A percentile compares a stretch with the other conserved stretches of the same genome.
Conservation (phyloP, 2,113 vertebrate species). For the Cryptomyrus ogoouensis region DNA sequence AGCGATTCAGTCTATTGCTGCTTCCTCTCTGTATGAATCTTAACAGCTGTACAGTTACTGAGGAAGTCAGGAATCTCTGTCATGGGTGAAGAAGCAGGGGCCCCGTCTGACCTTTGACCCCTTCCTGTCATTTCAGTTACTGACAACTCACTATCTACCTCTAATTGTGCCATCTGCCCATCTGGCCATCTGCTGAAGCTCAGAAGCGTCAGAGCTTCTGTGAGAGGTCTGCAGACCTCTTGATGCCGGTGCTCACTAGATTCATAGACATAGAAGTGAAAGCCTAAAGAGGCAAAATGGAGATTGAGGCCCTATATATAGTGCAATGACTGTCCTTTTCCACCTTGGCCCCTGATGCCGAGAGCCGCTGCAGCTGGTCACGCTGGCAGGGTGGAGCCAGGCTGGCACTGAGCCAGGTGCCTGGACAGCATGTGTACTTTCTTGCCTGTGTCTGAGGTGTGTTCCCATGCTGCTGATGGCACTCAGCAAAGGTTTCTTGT, state of each 20-base stretch:
- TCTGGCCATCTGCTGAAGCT: neutral
- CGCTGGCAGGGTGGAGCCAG: neutral
- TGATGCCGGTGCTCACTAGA: neutral
- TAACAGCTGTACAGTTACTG: neutral
- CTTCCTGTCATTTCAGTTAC: neutral
- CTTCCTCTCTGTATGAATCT: neutral
- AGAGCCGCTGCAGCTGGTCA: neutral
- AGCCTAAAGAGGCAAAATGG: neutral
- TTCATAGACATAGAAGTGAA: neutral
- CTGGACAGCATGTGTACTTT: neutral
- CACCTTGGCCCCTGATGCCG: neutral
- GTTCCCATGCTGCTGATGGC: neutral
- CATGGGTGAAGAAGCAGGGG: neutral
- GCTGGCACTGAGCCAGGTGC: neutral
- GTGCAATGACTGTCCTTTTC: constrained; percentile 14
- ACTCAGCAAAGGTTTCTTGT: neutral
- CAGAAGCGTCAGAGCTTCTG: neutral
- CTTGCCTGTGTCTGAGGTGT: neutral
- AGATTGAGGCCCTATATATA: constrained; percentile 17
- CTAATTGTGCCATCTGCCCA: neutral
- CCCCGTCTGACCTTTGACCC: neutral
- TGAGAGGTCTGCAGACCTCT: neutral
- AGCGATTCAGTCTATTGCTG: neutral
- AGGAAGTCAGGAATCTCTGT: neutral
- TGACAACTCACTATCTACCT: neutral